Conservation (phyloP, 2,888 invertebrate species). For the Dorcus parallelipipedus region DNA sequence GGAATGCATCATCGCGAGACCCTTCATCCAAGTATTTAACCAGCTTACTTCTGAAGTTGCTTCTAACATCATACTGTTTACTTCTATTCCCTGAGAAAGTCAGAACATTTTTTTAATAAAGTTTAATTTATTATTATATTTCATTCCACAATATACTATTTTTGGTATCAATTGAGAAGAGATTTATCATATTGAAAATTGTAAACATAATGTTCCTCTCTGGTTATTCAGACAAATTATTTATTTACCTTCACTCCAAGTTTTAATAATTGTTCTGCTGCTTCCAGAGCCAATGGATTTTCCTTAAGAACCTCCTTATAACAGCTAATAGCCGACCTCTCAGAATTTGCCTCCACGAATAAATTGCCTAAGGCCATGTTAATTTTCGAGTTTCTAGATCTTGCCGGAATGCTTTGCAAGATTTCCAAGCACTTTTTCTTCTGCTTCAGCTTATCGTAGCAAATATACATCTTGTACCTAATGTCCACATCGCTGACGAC, state of each 20-base stretch:
- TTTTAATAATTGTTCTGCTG: constrained; percentile 67
- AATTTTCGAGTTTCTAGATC: constrained; percentile 67
- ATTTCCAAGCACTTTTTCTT: constrained; percentile 58
- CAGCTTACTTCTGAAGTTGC: constrained; percentile 51
- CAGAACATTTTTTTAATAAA: neutral
- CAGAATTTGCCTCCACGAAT: constrained; percentile 66
- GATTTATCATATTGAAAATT: no score
- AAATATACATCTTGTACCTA: constrained; percentile 69
- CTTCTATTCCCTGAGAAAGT: constrained; percentile 64
- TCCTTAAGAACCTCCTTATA: constrained; percentile 77
- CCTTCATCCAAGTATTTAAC: constrained; percentile 62
- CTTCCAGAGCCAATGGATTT: constrained; percentile 69
- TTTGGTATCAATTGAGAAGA: no score
- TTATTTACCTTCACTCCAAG: constrained; percentile 54
- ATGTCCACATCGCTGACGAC: constrained; percentile 62
- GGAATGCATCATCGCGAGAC: constrained; percentile 61
- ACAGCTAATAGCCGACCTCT: constrained; percentile 67
- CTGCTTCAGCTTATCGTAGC: constrained; percentile 65
- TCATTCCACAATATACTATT: no score
- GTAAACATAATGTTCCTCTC: neutral
- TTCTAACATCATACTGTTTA: constrained; percentile 67
- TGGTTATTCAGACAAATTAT: neutral
- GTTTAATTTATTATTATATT: neutral
- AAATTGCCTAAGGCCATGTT: constrained; percentile 75
- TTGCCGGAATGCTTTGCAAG: constrained; percentile 58